phyloP scores from a whole-genome alignment of 2,888 invertebrate species.

The Therioaphis trifolii region DNA sequence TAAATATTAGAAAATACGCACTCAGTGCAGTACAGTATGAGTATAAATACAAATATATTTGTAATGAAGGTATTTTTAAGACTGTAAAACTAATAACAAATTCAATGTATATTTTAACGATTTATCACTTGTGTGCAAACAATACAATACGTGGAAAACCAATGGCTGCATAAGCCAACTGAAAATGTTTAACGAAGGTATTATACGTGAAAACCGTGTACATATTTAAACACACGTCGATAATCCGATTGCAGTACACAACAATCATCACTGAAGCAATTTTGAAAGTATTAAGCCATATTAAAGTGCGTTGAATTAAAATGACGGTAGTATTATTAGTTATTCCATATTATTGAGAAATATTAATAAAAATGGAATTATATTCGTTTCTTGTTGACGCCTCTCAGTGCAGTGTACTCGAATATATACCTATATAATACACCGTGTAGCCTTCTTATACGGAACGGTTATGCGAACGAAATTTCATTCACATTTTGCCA shows the following conservation, averaged over 20 bases:
- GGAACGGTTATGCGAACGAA: background rate
- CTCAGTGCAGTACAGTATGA: too few relatives aligned
- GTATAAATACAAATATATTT: too few relatives aligned
- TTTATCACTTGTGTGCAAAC: slow-evolving; percentile 25
- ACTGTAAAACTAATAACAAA: background rate
- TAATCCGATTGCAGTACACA: slow-evolving; percentile 46
- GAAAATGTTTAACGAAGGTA: slow-evolving; percentile 19
- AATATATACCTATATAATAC: too few relatives aligned
- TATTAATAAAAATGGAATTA: slow-evolving; percentile 59
- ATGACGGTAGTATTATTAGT: background rate
- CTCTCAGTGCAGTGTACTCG: too few relatives aligned
- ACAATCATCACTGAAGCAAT: slow-evolving; percentile 45
- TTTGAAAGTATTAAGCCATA: slow-evolving; percentile 20
- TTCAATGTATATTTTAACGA: slow-evolving; percentile 7
- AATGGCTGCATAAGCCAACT: slow-evolving; percentile 13
- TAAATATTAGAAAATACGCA: too few relatives aligned
- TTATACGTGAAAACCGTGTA: background rate
- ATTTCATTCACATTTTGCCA: background rate
- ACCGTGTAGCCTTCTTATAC: background rate
- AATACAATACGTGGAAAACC: background rate
- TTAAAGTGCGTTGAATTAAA: slow-evolving; percentile 39
- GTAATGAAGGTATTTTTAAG: too few relatives aligned
- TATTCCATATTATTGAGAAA: slow-evolving; percentile 11
- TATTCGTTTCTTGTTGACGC: slow-evolving; percentile 15
- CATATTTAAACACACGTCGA: slow-evolving; percentile 19